Base-by-base conservation (phyloP, 2,888 invertebrate species). In the Xestia rhomboidea region DNA sequence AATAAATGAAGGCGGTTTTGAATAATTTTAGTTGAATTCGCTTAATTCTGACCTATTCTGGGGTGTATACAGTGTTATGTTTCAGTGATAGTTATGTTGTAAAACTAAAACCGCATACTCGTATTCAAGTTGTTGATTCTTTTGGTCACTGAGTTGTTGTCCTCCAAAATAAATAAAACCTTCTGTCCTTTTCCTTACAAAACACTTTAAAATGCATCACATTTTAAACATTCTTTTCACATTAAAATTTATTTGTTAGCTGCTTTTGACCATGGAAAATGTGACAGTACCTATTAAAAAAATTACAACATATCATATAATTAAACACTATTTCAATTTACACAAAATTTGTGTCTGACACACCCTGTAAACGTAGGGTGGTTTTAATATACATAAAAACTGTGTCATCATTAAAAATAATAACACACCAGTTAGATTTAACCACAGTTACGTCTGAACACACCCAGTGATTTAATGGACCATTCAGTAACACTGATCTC, bases 401-500 rank as follows among this genome's bases (percentile, higher is more conserved):
- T 54, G n/a, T n/a, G n/a, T 54, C n/a, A 11, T 54, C n/a, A 13
- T 54, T 54, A n/a, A 54, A 54, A n/a, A 54, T 54, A 54, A 54
- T 54, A 54, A 54, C 13, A 24, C 54, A 57, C 27, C 57, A 57
- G 5, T 6, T 57, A 15, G 7, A 27, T 57, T 57, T 57, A 15
- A 27, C 27, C 57, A 27, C 62, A 54, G 2, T 38, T 24, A 41
- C 41, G 41, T 38, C 38, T n/a, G n/a, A 49, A n/a, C 51, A 41
- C n/a, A 62, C 13, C 41, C n/a, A n/a, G 18, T 64, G 34, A 21
- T 30, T 24, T 18, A 49, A 41, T 18, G 7, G 8, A n/a, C 8
- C n/a, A 62, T 54, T 73, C 34, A 64, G 60, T 66, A 69, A 67
- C 60, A 67, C 64, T 44, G 7, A 69, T 69, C 18, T 64, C 46